A percentile compares a stretch with the other conserved stretches of the same genome.
These are phyloP conservation scores for Enhydra lutris DNA, from an alignment of 2,113 vertebrate species.

Conservation along the genomic window DNA sequence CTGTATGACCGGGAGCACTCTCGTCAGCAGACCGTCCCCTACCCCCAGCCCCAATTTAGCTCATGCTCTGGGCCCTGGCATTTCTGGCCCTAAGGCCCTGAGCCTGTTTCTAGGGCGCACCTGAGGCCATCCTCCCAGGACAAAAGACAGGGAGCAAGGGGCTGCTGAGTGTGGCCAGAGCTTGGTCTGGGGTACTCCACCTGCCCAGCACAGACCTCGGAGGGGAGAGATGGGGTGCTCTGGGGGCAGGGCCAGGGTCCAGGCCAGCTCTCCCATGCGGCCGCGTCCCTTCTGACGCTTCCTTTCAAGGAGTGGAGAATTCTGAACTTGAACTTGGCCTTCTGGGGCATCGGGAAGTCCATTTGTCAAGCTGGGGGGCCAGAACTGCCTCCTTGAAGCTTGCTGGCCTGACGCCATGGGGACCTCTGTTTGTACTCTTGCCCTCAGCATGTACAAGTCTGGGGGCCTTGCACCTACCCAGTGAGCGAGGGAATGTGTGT, in stretches of 20 bases:
- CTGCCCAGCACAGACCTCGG: not conserved
- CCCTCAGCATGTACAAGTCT: accelerated
- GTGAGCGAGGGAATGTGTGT: accelerated
- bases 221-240: accelerated
- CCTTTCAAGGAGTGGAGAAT: not conserved
- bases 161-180: not conserved
- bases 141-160: not conserved
- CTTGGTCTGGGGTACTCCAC: not conserved
- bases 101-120: not conserved
- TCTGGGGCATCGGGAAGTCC: accelerated
- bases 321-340: not conserved
- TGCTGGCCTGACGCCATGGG: accelerated
- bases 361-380: not conserved
- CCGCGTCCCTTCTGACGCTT: accelerated
- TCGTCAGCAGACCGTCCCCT: too few species aligned
- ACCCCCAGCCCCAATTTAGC: accelerated
- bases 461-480: not conserved
- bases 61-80: not conserved
- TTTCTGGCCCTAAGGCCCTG: not conserved
- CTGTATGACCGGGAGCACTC: accelerated
- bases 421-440: not conserved
- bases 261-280: too few species aligned
- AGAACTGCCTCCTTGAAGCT: accelerated
- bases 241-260: not conserved
- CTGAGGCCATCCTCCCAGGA: not conserved